phyloP scores from a whole-genome alignment of 2,113 vertebrate genomes.

The Oncorhynchus kisutch region DNA sequence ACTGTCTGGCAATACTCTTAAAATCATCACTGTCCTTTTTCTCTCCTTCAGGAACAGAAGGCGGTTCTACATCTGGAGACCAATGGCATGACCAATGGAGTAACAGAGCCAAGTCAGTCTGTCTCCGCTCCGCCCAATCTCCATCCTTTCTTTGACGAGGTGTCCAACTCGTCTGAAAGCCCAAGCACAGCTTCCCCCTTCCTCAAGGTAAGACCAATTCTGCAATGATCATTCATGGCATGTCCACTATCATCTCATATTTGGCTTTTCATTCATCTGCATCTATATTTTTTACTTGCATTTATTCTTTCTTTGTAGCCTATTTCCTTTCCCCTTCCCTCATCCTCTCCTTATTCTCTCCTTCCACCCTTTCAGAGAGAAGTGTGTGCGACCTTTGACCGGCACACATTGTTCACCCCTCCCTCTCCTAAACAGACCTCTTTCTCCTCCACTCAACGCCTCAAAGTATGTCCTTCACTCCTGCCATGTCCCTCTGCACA shows the following conservation, averaged over 20 bases:
- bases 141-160: conserved; percentile 72
- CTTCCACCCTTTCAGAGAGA: conserved; percentile 60
- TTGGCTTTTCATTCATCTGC: conserved; percentile 1
- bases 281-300: neutral
- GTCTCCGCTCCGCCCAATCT: conserved; percentile 68
- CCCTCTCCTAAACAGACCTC: conserved; percentile 74
- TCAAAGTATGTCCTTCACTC: conserved; percentile 65
- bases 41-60: conserved; percentile 63
- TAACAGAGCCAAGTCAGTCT: conserved; percentile 50
- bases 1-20: neutral
- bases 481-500: neutral
- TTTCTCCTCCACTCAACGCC: conserved; percentile 56
- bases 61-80: conserved; percentile 61
- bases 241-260: conserved; percentile 2
- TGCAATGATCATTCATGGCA: neutral
- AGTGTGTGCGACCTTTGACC: conserved; percentile 71
- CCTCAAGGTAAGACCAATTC: conserved; percentile 65
- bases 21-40: neutral
- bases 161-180: conserved; percentile 54
- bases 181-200: conserved; percentile 62
- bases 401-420: conserved; percentile 78
- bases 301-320: conserved; percentile 13
- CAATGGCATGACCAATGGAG: conserved; percentile 42
- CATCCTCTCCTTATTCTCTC: conserved; percentile 31
- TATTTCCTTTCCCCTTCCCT: conserved; percentile 17